Percentiles rank a stretch among this genome's conserved stretches.
Conservation (phyloP, 2,888 invertebrate genomes). For the Priocnemis perturbator region DNA sequence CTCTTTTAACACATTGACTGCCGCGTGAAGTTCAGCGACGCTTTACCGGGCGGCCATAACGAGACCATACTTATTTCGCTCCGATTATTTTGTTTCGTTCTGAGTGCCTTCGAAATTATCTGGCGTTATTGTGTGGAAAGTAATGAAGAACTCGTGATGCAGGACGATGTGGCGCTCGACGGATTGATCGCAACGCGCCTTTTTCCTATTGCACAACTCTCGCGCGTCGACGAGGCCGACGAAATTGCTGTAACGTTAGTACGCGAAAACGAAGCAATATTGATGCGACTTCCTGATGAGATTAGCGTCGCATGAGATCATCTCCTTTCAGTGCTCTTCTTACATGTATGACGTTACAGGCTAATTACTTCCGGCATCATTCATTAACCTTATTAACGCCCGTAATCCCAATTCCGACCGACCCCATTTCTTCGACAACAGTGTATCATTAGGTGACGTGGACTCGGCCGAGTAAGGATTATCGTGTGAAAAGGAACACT, state of each 20-base stretch:
- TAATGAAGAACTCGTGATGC: no score
- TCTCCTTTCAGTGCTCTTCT: conserved; percentile 43
- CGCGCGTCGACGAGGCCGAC: no score
- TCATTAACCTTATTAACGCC: conserved; percentile 43
- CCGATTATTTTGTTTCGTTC: no score
- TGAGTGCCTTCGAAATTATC: no score
- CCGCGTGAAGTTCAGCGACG: neutral
- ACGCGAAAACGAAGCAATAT: conserved; percentile 17
- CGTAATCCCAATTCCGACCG: conserved; percentile 35
- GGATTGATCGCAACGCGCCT: neutral
- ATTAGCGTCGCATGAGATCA: conserved; percentile 51
- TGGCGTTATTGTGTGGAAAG: no score
- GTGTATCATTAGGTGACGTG: neutral
- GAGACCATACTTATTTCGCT: no score
- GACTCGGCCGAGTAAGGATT: no score
- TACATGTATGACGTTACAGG: conserved; percentile 41
- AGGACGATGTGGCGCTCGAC: neutral
- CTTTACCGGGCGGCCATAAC: no score
- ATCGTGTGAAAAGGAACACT: no score
- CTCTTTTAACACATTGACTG: neutral
- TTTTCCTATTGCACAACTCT: no score
- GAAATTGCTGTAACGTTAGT: neutral
- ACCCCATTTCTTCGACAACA: conserved; percentile 24
- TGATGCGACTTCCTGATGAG: conserved; percentile 35
- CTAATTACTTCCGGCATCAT: conserved; percentile 52